A percentile compares a stretch with the other conserved stretches of the same genome.
These are phyloP conservation scores for Vulpes lagopus DNA, from an alignment of 2,113 vertebrate genomes.

Conservation along the genomic window DNA sequence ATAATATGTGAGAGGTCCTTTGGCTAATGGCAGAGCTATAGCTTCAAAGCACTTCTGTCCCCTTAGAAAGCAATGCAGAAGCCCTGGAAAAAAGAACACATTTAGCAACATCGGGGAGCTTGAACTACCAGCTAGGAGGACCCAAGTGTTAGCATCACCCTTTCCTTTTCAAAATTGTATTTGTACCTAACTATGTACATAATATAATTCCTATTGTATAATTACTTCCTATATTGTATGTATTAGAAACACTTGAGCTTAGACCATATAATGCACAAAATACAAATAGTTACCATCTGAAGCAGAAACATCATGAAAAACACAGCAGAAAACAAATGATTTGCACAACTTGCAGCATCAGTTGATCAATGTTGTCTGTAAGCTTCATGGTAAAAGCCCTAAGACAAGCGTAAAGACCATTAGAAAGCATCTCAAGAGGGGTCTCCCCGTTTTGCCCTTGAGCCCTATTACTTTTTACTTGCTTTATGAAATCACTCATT, in stretches of 20 bases:
- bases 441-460: background rate
- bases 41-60: background rate
- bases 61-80: background rate
- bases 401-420: background rate
- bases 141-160: background rate
- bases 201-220: background rate
- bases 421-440: background rate
- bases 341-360: background rate
- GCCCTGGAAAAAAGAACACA: background rate
- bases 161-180: constrained; percentile 1
- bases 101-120: background rate
- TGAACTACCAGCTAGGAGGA: background rate
- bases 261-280: background rate
- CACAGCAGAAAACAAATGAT: background rate
- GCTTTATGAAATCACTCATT: background rate
- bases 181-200: background rate
- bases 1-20: background rate
- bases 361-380: background rate
- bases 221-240: background rate
- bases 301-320: background rate
- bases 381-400: background rate
- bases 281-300: background rate
- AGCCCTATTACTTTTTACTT: background rate
- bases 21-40: background rate
- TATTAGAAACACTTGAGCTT: background rate